Base-by-base conservation (phyloP, 1,140 invertebrate species). In the Plutomurus gul region DNA sequence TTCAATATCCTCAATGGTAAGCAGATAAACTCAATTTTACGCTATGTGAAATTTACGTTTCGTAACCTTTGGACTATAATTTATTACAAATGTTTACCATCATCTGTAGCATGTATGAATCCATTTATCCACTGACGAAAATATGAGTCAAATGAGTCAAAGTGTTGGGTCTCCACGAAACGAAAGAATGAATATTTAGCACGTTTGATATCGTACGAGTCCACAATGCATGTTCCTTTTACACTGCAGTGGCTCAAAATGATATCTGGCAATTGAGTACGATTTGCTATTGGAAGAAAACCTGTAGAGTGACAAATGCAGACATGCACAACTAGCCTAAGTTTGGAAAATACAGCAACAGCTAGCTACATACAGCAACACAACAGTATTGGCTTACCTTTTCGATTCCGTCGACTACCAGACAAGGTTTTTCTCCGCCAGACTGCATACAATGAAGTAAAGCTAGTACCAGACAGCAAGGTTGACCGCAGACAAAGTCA, bases 401-500 rank as follows among this genome's bases (percentile, higher is more conserved):
- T 65, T 65, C 22, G 56, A 65, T 65, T 65, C 56, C 16, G 56
- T 33, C 18, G 56, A 30, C 56, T 65, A 65, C 56, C 56, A 65
- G 56, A 65, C 56, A 65, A 65, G 56, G 56, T 65, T 65, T 25
- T 30, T 33, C 56, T 65, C 56, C 22, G 51, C 18, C 25, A 65
- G 22, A n/a, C 22, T 30, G n/a, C 56, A 65, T 27, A 33, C 56
- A 65, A 43, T 65, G 56, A 65, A 65, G 56, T 27, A 10, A n/a
- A 43, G 39, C 39, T 33, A 65, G 56, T 65, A 30, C 56, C 56
- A 56, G 39, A 25, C 51, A 65, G 27, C 25, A 65, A 65, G 56
- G 56, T 65, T 65, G 56, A 65, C 56, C 56, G 56, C 56, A 65
- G 30, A 33, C 56, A 65, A 65, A 65, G 56, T 65, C 56, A 65